These are phyloP conservation scores for Muscicapa striata DNA, from an alignment of 2,797 vertebrate genomes.

Conservation along the genomic window DNA sequence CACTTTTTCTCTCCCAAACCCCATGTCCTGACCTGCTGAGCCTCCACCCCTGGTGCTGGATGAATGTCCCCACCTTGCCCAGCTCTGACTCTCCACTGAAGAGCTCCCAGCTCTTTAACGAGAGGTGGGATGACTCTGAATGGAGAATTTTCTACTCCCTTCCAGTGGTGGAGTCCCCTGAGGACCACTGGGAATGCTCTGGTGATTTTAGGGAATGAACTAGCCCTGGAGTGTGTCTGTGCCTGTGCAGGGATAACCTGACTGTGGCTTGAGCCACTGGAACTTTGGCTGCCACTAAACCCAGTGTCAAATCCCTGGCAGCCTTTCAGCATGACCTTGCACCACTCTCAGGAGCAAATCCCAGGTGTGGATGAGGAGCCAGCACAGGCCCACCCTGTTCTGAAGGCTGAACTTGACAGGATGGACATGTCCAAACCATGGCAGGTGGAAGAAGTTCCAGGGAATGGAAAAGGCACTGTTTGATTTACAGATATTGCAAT, in stretches of 20 bases:
- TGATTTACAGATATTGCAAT: background rate
- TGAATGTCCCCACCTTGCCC: background rate
- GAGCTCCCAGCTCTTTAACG: background rate
- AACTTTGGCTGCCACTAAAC: background rate
- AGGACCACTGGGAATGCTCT: background rate
- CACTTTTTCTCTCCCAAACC: background rate
- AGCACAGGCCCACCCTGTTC: background rate
- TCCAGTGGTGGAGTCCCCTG: background rate
- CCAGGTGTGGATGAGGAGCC: background rate
- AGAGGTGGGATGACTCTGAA: background rate
- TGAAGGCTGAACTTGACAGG: background rate
- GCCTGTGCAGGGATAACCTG: background rate
- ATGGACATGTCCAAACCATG: background rate
- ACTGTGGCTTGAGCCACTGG: background rate
- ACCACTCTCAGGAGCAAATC: background rate
- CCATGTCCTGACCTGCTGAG: rapidly evolving
- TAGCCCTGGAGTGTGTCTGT: background rate
- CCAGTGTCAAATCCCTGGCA: background rate
- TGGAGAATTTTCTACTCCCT: background rate
- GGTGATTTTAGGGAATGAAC: background rate
- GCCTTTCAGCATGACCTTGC: background rate
- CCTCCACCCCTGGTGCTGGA: background rate
- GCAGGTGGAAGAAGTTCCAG: background rate
- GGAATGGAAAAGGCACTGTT: background rate
- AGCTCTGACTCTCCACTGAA: background rate